phyloP scores from a whole-genome alignment of 2,888 invertebrate genomes.

The Bhutanitis thaidina region DNA sequence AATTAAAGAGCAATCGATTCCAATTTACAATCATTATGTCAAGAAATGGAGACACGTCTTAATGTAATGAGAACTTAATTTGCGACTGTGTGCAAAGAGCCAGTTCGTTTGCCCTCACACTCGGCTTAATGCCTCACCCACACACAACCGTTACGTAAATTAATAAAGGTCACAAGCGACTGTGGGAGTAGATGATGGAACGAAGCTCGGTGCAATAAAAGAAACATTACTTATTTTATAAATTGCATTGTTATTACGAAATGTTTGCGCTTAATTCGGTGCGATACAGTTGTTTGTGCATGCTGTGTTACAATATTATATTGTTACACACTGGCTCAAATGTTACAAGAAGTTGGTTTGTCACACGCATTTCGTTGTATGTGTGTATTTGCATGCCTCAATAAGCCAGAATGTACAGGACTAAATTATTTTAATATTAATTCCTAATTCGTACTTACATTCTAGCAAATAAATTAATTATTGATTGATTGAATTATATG shows the following conservation, averaged over 20 bases:
- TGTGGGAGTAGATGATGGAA: constrained; percentile 29
- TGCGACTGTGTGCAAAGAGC: constrained; percentile 9
- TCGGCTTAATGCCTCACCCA: constrained; percentile 23
- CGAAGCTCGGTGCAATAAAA: constrained; percentile 17
- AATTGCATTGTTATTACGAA: constrained; percentile 16
- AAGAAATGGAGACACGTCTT: no score
- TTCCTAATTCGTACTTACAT: no score
- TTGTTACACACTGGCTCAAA: no score
- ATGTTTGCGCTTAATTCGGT: constrained; percentile 7
- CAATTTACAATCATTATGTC: no score
- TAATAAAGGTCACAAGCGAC: constrained; percentile 32
- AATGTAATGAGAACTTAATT: constrained; percentile 7
- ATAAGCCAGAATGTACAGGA: no score
- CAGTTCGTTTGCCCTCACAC: constrained; percentile 1
- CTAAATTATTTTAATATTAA: no score
- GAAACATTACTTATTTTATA: constrained; percentile 19
- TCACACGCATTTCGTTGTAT: not conserved
- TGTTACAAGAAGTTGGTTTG: no score
- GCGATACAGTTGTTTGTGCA: constrained; percentile 2
- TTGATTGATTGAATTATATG: no score
- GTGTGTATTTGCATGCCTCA: no score
- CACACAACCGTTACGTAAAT: constrained; percentile 32
- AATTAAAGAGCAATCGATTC: no score
- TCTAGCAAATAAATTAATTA: no score
- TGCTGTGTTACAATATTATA: not conserved